A percentile compares a stretch with the other conserved stretches of the same genome.
These are phyloP conservation scores for Caenorhabditis tropicalis DNA, from an alignment of 1,140 invertebrate species.

Conservation along the genomic window DNA sequence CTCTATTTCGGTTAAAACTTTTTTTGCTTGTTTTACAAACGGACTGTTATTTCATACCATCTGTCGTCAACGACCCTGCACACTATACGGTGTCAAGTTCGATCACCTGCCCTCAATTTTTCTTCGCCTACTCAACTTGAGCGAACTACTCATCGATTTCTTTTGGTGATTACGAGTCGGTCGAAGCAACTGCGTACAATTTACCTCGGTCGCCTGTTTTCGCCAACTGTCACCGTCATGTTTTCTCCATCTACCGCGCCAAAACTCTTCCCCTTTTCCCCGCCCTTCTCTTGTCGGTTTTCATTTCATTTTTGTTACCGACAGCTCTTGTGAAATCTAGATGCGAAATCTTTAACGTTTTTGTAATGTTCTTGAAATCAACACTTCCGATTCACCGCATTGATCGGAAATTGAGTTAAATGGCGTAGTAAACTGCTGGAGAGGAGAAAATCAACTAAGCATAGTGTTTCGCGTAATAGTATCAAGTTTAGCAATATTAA, in stretches of 20 bases:
- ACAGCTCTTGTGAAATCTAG: constrained; percentile 34
- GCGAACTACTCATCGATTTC: neutral
- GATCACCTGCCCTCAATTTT: neutral
- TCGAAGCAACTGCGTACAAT: constrained; percentile 33
- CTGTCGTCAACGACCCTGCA: no score
- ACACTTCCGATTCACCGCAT: neutral
- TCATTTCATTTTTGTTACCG: constrained; percentile 22
- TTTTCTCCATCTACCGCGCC: constrained; percentile 41
- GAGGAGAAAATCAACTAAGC: neutral
- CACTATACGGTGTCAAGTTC: no score
- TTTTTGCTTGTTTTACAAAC: no score
- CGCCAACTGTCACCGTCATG: constrained; percentile 41
- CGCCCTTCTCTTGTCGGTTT: neutral
- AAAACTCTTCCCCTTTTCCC: neutral
- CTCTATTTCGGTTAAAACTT: no score
- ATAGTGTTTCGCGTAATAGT: neutral
- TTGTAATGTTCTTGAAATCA: neutral
- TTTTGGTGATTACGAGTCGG: constrained; percentile 9
- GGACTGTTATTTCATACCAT: no score
- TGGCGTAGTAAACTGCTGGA: neutral
- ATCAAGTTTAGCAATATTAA: neutral
- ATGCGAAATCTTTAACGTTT: neutral
- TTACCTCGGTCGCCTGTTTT: constrained; percentile 35
- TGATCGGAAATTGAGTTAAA: neutral
- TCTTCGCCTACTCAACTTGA: no score